A percentile compares a stretch with the other conserved stretches of the same genome.
These are phyloP conservation scores for Pungitius pungitius DNA, from an alignment of 2,113 vertebrate genomes.

Conservation along the genomic window DNA sequence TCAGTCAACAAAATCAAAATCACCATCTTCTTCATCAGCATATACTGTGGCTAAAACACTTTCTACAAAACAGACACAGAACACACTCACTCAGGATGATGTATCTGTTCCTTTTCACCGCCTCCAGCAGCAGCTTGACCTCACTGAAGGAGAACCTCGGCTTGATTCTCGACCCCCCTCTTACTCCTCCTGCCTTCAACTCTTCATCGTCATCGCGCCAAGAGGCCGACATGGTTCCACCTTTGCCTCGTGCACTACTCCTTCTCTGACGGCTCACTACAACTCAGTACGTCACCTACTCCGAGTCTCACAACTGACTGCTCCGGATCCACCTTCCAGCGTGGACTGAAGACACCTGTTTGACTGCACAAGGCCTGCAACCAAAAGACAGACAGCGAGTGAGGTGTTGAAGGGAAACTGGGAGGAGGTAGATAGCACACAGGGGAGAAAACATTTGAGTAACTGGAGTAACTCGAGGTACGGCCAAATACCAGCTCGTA, in stretches of 20 bases:
- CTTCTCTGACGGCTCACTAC: not conserved
- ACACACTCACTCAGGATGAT: conserved; percentile 74
- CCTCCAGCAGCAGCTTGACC: conserved; percentile 68
- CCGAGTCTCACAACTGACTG: too few species aligned
- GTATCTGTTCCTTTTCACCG: conserved; percentile 73
- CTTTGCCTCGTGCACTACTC: not conserved
- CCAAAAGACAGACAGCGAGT: not conserved
- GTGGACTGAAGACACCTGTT: not conserved
- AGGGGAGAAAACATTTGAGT: not conserved
- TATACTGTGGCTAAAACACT: not conserved
- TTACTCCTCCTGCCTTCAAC: conserved; percentile 11
- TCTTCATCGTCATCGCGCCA: conserved; percentile 62
- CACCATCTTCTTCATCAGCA: not conserved
- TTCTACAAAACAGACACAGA: not conserved
- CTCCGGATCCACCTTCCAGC: not conserved
- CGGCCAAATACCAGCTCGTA: not conserved
- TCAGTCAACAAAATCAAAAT: not conserved
- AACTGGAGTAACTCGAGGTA: not conserved
- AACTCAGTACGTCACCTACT: not conserved
- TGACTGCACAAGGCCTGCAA: not conserved
- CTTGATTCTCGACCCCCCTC: conserved; percentile 40
- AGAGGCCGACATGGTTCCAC: conserved; percentile 33
- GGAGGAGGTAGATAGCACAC: not conserved
- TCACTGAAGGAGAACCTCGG: conserved; percentile 70
- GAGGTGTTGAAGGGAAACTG: not conserved